These are phyloP conservation scores for Podargus strigoides DNA, from an alignment of 2,797 vertebrate genomes.

Conservation along the genomic window DNA sequence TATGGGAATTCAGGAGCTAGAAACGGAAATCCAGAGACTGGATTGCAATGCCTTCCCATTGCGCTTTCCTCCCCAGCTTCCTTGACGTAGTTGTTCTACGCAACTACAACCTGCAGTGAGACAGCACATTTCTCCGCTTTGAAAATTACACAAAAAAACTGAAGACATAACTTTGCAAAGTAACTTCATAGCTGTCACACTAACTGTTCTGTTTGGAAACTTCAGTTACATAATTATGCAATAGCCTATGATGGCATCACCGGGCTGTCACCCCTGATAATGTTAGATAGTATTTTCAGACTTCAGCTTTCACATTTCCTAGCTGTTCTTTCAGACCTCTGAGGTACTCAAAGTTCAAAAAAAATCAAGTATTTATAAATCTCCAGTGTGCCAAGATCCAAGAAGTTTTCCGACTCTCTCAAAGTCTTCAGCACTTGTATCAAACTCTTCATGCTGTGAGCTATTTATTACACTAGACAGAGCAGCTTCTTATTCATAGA, in stretches of 20 bases:
- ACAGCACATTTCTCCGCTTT: not conserved
- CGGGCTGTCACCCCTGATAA: not conserved
- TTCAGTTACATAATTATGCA: not conserved
- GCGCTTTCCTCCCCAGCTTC: not conserved
- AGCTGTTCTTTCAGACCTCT: not conserved
- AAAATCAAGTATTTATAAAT: not conserved
- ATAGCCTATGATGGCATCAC: not conserved
- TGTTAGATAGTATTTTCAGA: not conserved
- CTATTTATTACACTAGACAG: not conserved
- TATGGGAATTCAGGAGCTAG: not conserved
- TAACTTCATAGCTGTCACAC: not conserved
- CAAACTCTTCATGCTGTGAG: not conserved
- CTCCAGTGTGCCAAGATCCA: not conserved
- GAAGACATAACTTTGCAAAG: not conserved
- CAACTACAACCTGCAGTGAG: not conserved
- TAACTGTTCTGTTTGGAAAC: not conserved
- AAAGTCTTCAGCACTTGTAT: not conserved
- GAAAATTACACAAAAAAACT: not conserved
- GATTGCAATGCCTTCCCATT: not conserved
- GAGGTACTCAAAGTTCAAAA: not conserved
- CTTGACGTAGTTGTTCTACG: fast-evolving
- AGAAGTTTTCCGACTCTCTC: not conserved
- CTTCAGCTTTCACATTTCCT: not conserved
- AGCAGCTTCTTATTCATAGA: not conserved
- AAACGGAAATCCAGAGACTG: not conserved